Evolutionary conservation across 2,113 vertebrate genomes (phyloP), one percentile per base, ranked within the genome.

Genomic region (Caranx melampygus): DNA sequence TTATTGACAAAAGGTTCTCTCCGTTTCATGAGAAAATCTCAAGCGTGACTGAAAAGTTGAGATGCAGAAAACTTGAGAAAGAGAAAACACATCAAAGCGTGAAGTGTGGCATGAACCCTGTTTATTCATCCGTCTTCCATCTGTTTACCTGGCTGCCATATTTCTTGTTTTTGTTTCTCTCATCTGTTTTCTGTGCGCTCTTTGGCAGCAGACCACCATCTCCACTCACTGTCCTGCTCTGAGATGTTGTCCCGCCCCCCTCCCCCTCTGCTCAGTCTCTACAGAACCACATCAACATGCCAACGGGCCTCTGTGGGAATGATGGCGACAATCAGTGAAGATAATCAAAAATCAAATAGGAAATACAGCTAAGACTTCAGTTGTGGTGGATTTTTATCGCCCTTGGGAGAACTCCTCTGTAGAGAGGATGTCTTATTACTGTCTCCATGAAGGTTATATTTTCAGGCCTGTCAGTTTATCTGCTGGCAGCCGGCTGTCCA

Each of bases 271-370:
- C 74, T 78, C 35, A 10, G 33, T 37, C 79, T 65, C 61, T 12
- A 12, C 67, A 65, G 61, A 79, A 84, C 79, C 26, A 37, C 1
- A 44, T 69, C 49, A 54, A 35, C 75, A 62, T 18, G 60, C 72
- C 82, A 61, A n/a, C 75, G 18, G 18, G 59, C 76, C 72, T 77
- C 67, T 65, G 21, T 58, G 3, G 57, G 26, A 70, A 63, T n/a
- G 18, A 75, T n/a, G 4, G 65, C 2, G 75, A 75, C 74, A 78
- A 78, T 72, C 67, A 51, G 59, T 45, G 14, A 6, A 78, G 75
- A 83, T 60, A 55, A 85, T 85, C 79, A 74, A 42, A 87, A 52
- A 81, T 74, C 59, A 64, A 87, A 88, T 37, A 21, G 6, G 54
- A 69, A 73, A 70, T 18, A 21, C 59, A 47, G 78, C 35, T 3